phyloP scores from a whole-genome alignment of 2,113 vertebrate genomes.

The Laticauda laticaudata region DNA sequence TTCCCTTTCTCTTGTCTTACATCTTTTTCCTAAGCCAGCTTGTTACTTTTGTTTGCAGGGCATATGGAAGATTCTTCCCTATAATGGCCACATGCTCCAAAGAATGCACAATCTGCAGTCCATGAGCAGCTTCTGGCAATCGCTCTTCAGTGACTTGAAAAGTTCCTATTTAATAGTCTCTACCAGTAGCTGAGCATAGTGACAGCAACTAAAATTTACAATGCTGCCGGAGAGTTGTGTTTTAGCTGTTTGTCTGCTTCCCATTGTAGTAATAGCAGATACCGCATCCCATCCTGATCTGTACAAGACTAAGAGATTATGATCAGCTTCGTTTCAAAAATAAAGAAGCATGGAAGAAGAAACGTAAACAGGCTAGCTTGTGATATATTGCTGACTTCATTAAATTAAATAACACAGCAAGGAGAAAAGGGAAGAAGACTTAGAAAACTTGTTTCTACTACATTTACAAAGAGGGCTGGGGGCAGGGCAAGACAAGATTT shows the following conservation, averaged over 20 bases:
- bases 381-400: accelerated
- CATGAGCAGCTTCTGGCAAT: conserved; percentile 55
- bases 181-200: conserved; percentile 50
- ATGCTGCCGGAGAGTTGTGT: conserved; percentile 14
- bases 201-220: conserved; percentile 45
- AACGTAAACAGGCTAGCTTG: background rate
- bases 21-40: background rate
- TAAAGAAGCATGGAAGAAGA: conserved; percentile 3
- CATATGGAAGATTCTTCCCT: conserved; percentile 45
- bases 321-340: conserved; percentile 7
- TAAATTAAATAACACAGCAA: background rate
- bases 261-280: too few relatives aligned
- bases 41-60: background rate
- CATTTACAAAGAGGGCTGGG: background rate
- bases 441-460: background rate
- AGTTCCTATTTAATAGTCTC: conserved; percentile 60
- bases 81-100: conserved; percentile 51
- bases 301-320: conserved; percentile 31
- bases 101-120: conserved; percentile 41
- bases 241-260: conserved; percentile 2
- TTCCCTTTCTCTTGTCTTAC: background rate
- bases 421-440: background rate
- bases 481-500: background rate
- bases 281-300: background rate
- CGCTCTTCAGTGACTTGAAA: conserved; percentile 57